Evolutionary conservation across 2,113 vertebrate species (phyloP), one percentile per base, ranked within the genome.

Genomic region (Casuarius casuarius): DNA sequence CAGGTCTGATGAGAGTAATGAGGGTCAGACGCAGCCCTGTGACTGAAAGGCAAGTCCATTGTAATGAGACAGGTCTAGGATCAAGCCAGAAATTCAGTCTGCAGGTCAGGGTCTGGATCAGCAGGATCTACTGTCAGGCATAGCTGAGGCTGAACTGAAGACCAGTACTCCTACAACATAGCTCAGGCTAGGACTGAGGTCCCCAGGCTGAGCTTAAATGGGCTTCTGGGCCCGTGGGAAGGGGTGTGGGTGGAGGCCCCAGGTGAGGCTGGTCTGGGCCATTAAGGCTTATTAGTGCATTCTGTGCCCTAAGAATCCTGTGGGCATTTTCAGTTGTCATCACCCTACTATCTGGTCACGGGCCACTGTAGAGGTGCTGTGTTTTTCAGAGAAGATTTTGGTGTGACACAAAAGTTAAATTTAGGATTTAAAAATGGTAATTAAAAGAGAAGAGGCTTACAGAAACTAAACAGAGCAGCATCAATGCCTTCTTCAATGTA

Each of bases 391-490:
- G 52, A 67, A n/a, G 25, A 68, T 10, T n/a, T 31, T 28, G 12
- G 49, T 33, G 31, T 61, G 62, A 76, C 21, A 63, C 68, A 20
- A 25, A 91, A 70, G n/a, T 73, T 93, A 79, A 3, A 52, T 56
- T 75, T 62, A 33, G 35, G 56, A 67, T 71, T 78, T 80, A 86
- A 42, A 89, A 82, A n/a, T 38, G 44, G 51, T 59, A 84, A 89
- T 28, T 78, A 61, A 42, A 90, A 63, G 84, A 82, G 6, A 91
- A 90, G 83, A 84, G 40, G 31, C 46, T 78, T 75, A 78, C n/a
- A 92, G 80, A 89, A 93, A 91, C 46, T 6, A 13, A 81, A 92
- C 56, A 19, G 42, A 92, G 63, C 93, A 88, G 38, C 54, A 74
- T 66, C 38, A 67, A 10, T 78, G 46, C 51, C 61, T 92, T 58